These are phyloP conservation scores for Zaprionus taronus DNA, from an alignment of 1,140 invertebrate genomes.

Conservation along the genomic window DNA sequence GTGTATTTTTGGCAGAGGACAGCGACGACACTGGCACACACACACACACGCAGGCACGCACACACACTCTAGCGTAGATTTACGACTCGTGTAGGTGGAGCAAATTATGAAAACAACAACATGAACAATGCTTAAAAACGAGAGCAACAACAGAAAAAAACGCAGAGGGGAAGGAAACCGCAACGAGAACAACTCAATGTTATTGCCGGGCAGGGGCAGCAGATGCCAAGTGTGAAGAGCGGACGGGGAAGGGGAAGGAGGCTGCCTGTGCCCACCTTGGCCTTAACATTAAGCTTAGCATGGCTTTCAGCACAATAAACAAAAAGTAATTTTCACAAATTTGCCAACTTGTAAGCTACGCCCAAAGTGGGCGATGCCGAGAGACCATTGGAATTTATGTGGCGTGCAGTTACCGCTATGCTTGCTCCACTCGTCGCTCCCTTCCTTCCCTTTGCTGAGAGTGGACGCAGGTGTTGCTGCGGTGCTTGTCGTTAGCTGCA, in stretches of 20 bases:
- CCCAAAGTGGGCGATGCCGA: slow-evolving; percentile 50
- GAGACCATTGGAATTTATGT: slow-evolving; percentile 80
- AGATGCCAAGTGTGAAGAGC: slow-evolving; percentile 22
- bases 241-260: not conserved
- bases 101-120: slow-evolving; percentile 78
- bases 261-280: slow-evolving; percentile 54
- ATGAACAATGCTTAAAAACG: slow-evolving; percentile 40
- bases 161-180: slow-evolving; percentile 15
- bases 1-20: slow-evolving; percentile 46
- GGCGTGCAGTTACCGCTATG: slow-evolving; percentile 57
- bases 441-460: slow-evolving; percentile 50
- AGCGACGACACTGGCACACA: slow-evolving; percentile 28
- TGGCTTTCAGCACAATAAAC: slow-evolving; percentile 80
- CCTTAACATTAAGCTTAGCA: slow-evolving; percentile 74
- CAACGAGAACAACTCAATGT: slow-evolving; percentile 77
- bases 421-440: not conserved
- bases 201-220: slow-evolving; percentile 43
- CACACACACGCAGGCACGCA: slow-evolving; percentile 15
- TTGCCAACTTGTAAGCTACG: slow-evolving; percentile 82
- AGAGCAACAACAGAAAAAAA: slow-evolving; percentile 16
- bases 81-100: slow-evolving; percentile 74
- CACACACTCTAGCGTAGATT: slow-evolving; percentile 59
- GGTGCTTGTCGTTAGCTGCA: slow-evolving; percentile 52
- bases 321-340: slow-evolving; percentile 84
- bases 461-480: slow-evolving; percentile 79